Conservation (phyloP, 2,888 invertebrate species). For the Drosophila austrosaltans region DNA sequence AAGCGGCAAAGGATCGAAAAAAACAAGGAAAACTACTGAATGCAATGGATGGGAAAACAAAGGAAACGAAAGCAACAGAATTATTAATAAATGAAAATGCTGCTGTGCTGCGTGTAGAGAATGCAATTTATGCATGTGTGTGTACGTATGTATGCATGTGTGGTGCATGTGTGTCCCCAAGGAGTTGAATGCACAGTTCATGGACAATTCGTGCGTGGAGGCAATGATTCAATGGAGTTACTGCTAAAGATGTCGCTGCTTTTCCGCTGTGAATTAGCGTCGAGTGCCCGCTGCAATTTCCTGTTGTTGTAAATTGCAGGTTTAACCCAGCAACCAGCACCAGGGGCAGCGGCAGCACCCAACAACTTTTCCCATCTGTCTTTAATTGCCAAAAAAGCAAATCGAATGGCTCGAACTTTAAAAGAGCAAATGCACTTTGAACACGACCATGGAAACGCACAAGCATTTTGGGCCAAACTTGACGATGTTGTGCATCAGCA, state of each 20-base stretch:
- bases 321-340: not conserved
- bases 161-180: slow-evolving; percentile 2
- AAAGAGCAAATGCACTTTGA: slow-evolving; percentile 42
- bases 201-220: slow-evolving; percentile 42
- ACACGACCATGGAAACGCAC: slow-evolving; percentile 43
- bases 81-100: slow-evolving; percentile 24
- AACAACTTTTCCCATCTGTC: slow-evolving; percentile 39
- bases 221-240: slow-evolving; percentile 25
- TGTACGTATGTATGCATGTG: slow-evolving; percentile 15
- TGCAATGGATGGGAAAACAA: slow-evolving; percentile 16
- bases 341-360: slow-evolving; percentile 9
- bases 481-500: slow-evolving; percentile 49
- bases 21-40: slow-evolving; percentile 1
- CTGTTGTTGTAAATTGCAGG: slow-evolving; percentile 71
- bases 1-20: slow-evolving; percentile 11
- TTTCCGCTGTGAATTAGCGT: slow-evolving; percentile 76
- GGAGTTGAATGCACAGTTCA: slow-evolving; percentile 31
- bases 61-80: slow-evolving; percentile 14
- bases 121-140: slow-evolving; percentile 37
- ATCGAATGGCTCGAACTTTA: slow-evolving; percentile 55
- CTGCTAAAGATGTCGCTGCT: slow-evolving; percentile 44
- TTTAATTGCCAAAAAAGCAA: slow-evolving; percentile 59
- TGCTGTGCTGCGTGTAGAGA: slow-evolving; percentile 28
- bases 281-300: slow-evolving; percentile 77
- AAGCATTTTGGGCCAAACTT: slow-evolving; percentile 34